Conservation (phyloP, 2,797 vertebrate species). For the Sarcoramphus papa region DNA sequence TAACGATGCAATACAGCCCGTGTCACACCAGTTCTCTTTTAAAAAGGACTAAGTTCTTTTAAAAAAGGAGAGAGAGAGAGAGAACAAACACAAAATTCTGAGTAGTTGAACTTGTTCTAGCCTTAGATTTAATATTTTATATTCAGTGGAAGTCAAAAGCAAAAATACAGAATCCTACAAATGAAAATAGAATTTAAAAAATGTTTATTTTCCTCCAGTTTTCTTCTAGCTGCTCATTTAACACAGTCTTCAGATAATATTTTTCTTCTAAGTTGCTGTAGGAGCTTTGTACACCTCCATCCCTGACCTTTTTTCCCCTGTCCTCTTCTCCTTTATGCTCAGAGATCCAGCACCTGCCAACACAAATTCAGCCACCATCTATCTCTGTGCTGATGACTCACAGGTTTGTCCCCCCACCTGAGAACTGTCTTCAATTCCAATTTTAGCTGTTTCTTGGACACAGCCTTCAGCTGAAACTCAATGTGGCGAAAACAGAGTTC, state of each 20-base stretch:
- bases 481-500: background rate
- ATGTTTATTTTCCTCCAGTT: background rate
- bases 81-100: background rate
- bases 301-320: background rate
- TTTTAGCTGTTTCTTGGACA: constrained; percentile 20
- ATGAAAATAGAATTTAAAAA: background rate
- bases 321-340: background rate
- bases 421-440: constrained; percentile 1
- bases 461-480: background rate
- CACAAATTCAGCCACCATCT: background rate
- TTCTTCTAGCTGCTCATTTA: background rate
- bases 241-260: background rate
- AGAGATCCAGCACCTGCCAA: background rate
- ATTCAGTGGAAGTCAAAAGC: background rate
- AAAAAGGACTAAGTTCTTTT: background rate
- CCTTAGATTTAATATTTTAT: background rate
- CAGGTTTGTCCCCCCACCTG: background rate
- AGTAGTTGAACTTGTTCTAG: background rate
- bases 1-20: background rate
- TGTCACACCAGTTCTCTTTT: background rate
- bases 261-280: background rate
- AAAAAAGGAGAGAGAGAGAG: background rate
- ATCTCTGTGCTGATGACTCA: constrained; percentile 18
- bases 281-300: background rate
- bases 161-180: background rate